Base-by-base conservation (phyloP, 2,797 vertebrate genomes). In the Danio albolineatus region DNA sequence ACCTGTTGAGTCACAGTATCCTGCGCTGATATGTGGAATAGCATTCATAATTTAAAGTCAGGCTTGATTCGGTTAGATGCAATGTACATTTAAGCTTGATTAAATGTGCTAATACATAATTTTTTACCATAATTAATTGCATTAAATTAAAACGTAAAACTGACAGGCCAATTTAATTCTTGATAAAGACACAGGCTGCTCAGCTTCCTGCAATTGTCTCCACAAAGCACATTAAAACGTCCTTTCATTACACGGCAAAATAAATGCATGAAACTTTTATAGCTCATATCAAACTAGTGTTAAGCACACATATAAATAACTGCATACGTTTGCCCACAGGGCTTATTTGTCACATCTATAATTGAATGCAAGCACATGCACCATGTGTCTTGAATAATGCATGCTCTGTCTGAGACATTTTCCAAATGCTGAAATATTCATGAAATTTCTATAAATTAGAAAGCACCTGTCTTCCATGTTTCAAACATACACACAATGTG, bases 351-450 rank as follows among this genome's bases (percentile, higher is more conserved):
- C 86, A 85, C 82, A 84, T 84, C 79, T 83, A 84, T 83, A 85
- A 87, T 84, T 87, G 81, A 87, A 87, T 87, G 86, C 86, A 81
- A 87, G 79, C 86, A 87, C 84, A 87, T 85, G 82, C 79, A 57
- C 86, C 62, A 69, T 71, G 73, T 72, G 75, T 66, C 60, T 64
- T 87, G 84, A 87, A 87, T 87, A 84, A 87, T 87, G 82, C 83
- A 87, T 87, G 76, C 73, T 77, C 61, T 62, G 82, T 81, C 82
- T 82, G 49, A 76, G 83, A 85, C 82, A 84, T 81, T 82, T 84
- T 83, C 73, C 81, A 84, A 85, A 83, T 77, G 76, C 83, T 87
- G 84, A 87, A 87, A 84, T 87, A 84, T 84, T 85, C 84, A 87
- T 83, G 84, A 85, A 83, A 84, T 84, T 77, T 85, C 54, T 79